Evolutionary conservation across 2,797 vertebrate species (phyloP).

Genomic region (Fundulus diaphanus): DNA sequence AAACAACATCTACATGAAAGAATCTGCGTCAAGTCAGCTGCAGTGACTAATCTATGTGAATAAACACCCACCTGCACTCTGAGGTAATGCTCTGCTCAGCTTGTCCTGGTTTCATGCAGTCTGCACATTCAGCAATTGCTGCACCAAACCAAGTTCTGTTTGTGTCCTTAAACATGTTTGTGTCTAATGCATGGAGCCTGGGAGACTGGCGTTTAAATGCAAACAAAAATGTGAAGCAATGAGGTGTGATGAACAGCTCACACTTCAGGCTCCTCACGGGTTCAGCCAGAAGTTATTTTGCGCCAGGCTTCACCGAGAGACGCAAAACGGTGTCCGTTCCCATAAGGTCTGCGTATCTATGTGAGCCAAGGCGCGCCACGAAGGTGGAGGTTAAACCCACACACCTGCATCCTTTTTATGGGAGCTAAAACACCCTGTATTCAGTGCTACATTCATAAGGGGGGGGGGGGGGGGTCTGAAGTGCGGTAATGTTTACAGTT

Average conservation of each 20-base stretch:
- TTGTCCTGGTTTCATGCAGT: neutral
- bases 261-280: slow-evolving; percentile 13
- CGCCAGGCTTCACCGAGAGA: slow-evolving; percentile 21
- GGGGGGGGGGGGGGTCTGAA: slow-evolving; percentile 25
- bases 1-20: slow-evolving; percentile 24
- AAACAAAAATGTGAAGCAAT: slow-evolving; percentile 17
- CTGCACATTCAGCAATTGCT: neutral
- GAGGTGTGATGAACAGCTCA: slow-evolving; percentile 34
- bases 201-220: neutral
- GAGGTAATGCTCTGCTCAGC: slow-evolving; percentile 5
- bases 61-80: neutral
- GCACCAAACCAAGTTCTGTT: neutral
- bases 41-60: neutral
- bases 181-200: slow-evolving; percentile 10
- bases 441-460: slow-evolving; percentile 61
- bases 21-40: slow-evolving; percentile 20
- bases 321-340: slow-evolving; percentile 22
- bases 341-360: slow-evolving; percentile 19
- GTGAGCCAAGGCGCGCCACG: slow-evolving; percentile 18
- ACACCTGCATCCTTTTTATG: slow-evolving; percentile 73
- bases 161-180: neutral
- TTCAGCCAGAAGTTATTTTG: slow-evolving; percentile 48
- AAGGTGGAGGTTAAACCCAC: slow-evolving; percentile 57
- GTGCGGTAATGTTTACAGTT: slow-evolving; percentile 36
- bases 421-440: slow-evolving; percentile 53